phyloP scores from a whole-genome alignment of 2,113 vertebrate genomes.

The Pedetes capensis region DNA sequence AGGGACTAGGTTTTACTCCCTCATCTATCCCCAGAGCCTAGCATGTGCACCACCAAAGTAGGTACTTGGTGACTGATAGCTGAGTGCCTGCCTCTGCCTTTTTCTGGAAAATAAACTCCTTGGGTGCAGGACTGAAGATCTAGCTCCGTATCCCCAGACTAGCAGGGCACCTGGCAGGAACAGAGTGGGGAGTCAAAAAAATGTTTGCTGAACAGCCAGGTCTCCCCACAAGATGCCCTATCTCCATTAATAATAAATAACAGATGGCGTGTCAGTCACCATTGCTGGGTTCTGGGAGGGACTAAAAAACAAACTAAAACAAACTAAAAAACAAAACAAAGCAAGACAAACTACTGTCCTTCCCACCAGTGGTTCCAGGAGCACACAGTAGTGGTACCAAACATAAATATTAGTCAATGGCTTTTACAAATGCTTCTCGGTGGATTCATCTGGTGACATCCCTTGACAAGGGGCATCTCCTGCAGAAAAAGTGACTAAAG shows the following conservation, averaged over 20 bases:
- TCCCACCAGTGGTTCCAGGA: background rate
- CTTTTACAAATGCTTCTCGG: background rate
- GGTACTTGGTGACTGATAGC: background rate
- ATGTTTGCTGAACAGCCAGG: background rate
- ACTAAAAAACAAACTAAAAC: background rate
- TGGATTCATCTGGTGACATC: background rate
- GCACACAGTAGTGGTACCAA: background rate
- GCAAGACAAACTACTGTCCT: background rate
- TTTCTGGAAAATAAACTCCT: no score
- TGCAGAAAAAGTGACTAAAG: background rate
- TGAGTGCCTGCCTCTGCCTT: background rate
- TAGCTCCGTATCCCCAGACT: background rate
- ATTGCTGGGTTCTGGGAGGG: background rate
- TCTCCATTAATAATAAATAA: background rate
- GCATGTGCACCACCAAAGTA: background rate
- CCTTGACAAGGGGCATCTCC: background rate
- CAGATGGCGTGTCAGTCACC: background rate
- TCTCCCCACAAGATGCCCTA: background rate
- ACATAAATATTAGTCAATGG: background rate
- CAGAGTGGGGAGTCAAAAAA: background rate
- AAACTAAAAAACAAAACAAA: background rate
- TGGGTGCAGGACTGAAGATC: background rate
- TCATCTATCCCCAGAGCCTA: background rate
- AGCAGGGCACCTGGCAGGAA: background rate
- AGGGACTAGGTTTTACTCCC: background rate